Evolutionary conservation across 2,113 vertebrate genomes (phyloP).

Genomic region (Dinomys branickii): DNA sequence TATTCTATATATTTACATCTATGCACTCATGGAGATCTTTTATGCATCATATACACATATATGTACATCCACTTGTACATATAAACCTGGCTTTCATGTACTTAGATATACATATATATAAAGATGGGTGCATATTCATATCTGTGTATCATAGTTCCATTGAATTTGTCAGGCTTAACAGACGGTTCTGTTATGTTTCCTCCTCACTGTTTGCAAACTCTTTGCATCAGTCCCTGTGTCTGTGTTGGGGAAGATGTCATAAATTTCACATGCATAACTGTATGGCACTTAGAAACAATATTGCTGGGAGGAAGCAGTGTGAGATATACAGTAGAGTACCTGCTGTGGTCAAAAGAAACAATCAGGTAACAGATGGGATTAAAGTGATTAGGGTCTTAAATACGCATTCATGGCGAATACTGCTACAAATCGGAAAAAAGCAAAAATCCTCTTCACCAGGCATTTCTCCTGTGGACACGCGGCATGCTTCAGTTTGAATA

Average conservation of each 20-base stretch:
- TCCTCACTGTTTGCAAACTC: not conserved
- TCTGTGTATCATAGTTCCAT: rapidly evolving
- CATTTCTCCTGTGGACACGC: constrained; percentile 29
- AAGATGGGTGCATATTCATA: rapidly evolving
- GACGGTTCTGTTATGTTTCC: rapidly evolving
- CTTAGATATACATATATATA: not conserved
- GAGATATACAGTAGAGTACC: rapidly evolving
- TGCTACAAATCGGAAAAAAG: constrained; percentile 41
- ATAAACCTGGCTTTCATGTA: not conserved
- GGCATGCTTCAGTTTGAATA: constrained; percentile 73
- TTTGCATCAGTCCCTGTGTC: not conserved
- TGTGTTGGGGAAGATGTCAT: rapidly evolving
- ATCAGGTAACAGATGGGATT: constrained; percentile 61
- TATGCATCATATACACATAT: not conserved
- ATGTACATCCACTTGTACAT: too few species aligned
- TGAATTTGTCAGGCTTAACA: not conserved
- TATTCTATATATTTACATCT: not conserved
- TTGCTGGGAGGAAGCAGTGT: not conserved
- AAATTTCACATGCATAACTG: rapidly evolving
- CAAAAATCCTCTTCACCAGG: constrained; percentile 56
- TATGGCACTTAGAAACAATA: rapidly evolving
- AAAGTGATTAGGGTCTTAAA: constrained; percentile 69
- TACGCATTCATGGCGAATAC: constrained; percentile 7
- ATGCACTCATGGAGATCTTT: not conserved
- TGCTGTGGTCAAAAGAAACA: constrained; percentile 37